Evolutionary conservation across 37 sponge, comb jelly and placozoan genomes (phyloP), one percentile per base, ranked within the genome.

Genomic region (Lycopodina hypogea): DNA sequence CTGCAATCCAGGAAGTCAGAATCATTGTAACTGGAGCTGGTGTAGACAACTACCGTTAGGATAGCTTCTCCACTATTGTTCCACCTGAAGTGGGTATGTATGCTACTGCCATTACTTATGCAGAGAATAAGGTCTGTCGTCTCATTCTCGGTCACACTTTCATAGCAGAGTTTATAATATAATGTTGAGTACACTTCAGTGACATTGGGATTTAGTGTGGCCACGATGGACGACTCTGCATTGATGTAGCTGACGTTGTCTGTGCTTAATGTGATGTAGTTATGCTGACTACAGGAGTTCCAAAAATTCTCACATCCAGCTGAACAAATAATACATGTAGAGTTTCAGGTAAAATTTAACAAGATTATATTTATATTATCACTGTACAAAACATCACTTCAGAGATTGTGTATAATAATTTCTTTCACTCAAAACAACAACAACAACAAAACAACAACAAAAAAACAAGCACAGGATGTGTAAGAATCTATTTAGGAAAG

Each of bases 31-130:
- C 39, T 75, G 33, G 52, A 30, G 79, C 22, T 35, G 12, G 53
- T 66, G 56, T 65, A 70, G 18, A 80, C 71, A 38, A 17, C 4
- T 55, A 80, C 81, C 42, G 41, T 58, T 32, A 80, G 19, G 22
- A 51, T 24, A 21, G 59, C 61, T 11, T 26, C 0, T 8, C 81
- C 81, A 37, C 22, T 58, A 42, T 29, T 7, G 21, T 69, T 52
- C 81, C 79, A 78, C 50, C 33, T 51, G 69, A 35, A 45, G 15
- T 67, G 6, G 3, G 66, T 29, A 8, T 29, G 34, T 36, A 68
- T 29, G 2, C 4, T 28, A 18, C 38, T 65, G 18, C 68, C 68
- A 30, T 76, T 76, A 36, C 62, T 58, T 1, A 56, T 59, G 34
- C 76, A 76, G 37, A 7, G 60, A 8, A 76, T 56, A 32, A 76